These are phyloP conservation scores for Paraescarpia echinospica DNA, from an alignment of 1,140 invertebrate genomes.

Conservation along the genomic window DNA sequence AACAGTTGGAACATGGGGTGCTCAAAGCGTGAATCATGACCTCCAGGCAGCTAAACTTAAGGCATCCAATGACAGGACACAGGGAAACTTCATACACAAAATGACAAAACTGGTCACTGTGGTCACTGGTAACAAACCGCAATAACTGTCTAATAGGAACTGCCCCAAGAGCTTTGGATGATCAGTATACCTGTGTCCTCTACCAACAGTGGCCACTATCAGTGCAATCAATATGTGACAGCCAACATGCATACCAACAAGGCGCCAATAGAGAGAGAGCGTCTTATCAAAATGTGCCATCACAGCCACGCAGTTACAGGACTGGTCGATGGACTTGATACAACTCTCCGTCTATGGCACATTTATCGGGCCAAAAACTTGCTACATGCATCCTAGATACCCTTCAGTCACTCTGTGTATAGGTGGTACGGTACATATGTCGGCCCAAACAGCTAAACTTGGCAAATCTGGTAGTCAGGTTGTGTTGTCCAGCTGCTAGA, in stretches of 20 bases:
- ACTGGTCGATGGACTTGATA: not conserved
- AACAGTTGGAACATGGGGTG: no score
- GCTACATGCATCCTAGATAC: not conserved
- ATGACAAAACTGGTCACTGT: no score
- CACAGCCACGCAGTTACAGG: not conserved
- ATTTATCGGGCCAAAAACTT: not conserved
- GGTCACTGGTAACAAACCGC: no score
- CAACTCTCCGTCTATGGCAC: not conserved
- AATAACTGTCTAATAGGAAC: no score
- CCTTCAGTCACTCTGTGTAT: not conserved
- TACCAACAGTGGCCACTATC: not conserved
- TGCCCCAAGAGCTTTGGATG: no score
- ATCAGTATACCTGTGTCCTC: no score
- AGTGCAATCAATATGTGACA: not conserved
- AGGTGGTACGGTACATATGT: not conserved
- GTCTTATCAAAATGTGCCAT: not conserved
- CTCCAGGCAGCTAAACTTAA: no score
- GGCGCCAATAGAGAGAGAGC: not conserved
- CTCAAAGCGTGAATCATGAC: no score
- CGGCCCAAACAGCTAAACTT: not conserved
- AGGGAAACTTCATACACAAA: no score
- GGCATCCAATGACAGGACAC: no score
- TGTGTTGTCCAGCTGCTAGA: no score
- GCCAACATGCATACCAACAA: not conserved
- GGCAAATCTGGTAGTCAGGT: not conserved